These are phyloP conservation scores for Micropterix aruncella DNA, from an alignment of 2,888 invertebrate species.

Conservation along the genomic window DNA sequence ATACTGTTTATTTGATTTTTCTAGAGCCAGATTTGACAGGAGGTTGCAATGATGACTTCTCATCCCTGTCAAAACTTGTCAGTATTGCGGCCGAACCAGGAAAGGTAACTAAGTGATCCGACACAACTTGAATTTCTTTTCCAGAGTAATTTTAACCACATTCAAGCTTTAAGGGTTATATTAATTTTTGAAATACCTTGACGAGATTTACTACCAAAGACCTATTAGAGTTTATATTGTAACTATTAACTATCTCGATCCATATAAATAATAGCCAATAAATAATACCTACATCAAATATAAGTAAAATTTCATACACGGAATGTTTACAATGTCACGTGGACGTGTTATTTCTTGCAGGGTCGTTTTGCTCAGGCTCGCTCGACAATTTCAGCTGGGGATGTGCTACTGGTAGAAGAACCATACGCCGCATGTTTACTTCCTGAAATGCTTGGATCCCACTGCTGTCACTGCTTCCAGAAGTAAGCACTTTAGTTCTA, in stretches of 20 bases:
- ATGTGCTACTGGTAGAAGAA: constrained; percentile 53
- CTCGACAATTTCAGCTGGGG: constrained; percentile 48
- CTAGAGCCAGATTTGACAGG: constrained; percentile 26
- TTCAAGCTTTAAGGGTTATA: no score
- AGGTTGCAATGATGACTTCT: constrained; percentile 37
- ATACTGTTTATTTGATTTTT: constrained; percentile 2
- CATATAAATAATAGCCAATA: no score
- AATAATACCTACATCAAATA: no score
- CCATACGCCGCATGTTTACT: constrained; percentile 63
- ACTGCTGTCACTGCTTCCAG: constrained; percentile 65
- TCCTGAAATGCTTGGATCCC: constrained; percentile 59
- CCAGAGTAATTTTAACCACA: no score
- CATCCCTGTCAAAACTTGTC: constrained; percentile 43
- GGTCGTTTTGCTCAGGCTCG: constrained; percentile 60
- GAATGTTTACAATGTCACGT: background rate
- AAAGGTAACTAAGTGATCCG: constrained; percentile 22
- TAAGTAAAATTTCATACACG: no score
- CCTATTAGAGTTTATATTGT: no score
- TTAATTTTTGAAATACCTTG: no score
- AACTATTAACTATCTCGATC: no score
- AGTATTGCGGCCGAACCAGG: constrained; percentile 42
- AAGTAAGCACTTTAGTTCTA: no score
- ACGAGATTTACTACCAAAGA: no score
- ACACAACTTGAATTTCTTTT: no score
- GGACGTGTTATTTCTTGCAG: constrained; percentile 19